A percentile compares a stretch with the other conserved stretches of the same genome.
These are phyloP conservation scores for Pseudomyrmex cubaensis DNA, from an alignment of 1,140 invertebrate genomes.

Conservation along the genomic window DNA sequence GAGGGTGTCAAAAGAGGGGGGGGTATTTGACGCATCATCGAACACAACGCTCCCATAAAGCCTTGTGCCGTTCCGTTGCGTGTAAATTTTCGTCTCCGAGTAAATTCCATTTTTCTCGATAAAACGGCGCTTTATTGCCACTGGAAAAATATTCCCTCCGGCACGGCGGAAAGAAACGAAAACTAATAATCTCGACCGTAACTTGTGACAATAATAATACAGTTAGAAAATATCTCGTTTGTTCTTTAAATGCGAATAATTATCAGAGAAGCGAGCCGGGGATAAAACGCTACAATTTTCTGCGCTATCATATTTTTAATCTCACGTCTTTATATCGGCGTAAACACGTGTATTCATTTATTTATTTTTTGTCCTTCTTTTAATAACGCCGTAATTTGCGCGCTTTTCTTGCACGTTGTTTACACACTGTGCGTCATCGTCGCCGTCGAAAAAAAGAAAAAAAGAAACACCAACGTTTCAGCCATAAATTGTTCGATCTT, in stretches of 20 bases:
- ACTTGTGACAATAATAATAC: not conserved
- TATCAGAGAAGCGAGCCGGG: not conserved
- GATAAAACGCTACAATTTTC: too few relatives aligned
- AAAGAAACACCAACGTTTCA: not conserved
- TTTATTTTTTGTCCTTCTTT: not conserved
- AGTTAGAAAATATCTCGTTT: not conserved
- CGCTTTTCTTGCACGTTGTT: not conserved
- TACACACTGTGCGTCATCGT: conserved; percentile 13
- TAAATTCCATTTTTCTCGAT: conserved; percentile 46
- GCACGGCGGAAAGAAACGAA: not conserved
- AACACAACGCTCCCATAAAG: conserved; percentile 39
- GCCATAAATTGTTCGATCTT: conserved; percentile 31
- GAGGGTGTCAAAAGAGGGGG: not conserved
- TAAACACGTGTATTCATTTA: not conserved
- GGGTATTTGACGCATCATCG: conserved; percentile 59
- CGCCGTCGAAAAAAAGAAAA: too few relatives aligned
- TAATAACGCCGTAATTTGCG: not conserved
- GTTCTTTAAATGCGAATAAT: not conserved
- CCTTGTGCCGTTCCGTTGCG: conserved; percentile 1
- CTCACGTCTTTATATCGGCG: too few relatives aligned
- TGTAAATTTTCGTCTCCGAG: conserved; percentile 35
- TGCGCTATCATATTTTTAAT: too few relatives aligned
- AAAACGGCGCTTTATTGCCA: conserved; percentile 32
- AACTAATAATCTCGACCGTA: not conserved
- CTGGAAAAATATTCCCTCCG: not conserved